Evolutionary conservation across 2,888 invertebrate species (phyloP).

Genomic region (Orthosia cruda): DNA sequence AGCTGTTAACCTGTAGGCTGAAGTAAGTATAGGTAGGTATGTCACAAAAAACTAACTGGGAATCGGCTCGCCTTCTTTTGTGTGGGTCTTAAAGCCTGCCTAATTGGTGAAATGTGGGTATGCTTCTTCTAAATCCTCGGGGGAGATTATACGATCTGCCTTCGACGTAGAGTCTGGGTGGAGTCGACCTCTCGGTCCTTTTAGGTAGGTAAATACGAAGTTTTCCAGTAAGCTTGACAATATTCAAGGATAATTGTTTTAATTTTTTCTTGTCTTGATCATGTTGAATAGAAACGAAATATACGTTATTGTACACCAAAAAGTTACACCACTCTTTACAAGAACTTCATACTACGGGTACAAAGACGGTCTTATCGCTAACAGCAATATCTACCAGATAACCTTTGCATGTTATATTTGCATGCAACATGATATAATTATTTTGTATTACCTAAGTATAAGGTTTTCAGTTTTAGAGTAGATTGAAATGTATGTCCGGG

Average conservation of each 20-base stretch:
- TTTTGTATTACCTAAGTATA: no score
- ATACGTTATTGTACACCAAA: no score
- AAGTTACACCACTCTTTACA: no score
- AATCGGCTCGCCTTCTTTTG: no score
- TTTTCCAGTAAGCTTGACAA: conserved; percentile 49
- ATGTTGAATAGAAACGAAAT: no score
- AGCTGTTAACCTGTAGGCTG: not conserved
- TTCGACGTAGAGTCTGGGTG: conserved; percentile 19
- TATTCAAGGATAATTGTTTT: conserved; percentile 50
- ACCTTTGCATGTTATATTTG: no score
- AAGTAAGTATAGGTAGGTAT: not conserved
- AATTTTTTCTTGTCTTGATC: not conserved
- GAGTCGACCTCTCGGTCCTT: conserved; percentile 51
- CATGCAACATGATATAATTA: no score
- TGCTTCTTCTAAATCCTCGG: not conserved
- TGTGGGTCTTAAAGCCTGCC: no score
- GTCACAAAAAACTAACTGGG: not conserved
- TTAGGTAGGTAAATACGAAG: not conserved
- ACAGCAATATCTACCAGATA: no score
- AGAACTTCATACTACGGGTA: no score
- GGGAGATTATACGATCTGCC: conserved; percentile 35
- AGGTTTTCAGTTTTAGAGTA: not conserved
- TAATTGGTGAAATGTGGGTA: no score
- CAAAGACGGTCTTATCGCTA: no score
- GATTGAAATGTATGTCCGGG: not conserved